These are phyloP conservation scores for Ornithoptera alexandrae DNA, from an alignment of 2,888 invertebrate species.

Conservation along the genomic window DNA sequence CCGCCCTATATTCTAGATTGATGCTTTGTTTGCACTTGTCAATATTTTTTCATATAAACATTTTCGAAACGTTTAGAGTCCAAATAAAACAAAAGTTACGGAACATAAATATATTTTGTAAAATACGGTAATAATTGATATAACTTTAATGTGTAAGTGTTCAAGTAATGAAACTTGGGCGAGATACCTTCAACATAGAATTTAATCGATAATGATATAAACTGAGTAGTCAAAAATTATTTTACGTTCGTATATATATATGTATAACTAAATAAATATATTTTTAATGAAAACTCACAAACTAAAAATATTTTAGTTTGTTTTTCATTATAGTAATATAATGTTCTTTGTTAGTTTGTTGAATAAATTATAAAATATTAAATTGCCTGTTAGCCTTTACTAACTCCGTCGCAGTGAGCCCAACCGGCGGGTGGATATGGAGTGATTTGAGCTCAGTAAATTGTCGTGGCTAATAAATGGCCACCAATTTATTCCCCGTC, in stretches of 20 bases:
- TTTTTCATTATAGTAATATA: neutral
- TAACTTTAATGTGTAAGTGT: too few relatives aligned
- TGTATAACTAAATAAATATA: too few relatives aligned
- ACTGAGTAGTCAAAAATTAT: too few relatives aligned
- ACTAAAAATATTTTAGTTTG: neutral
- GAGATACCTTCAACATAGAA: too few relatives aligned
- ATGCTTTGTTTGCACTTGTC: conserved; percentile 1
- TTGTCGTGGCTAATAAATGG: conserved; percentile 59
- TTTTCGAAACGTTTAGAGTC: neutral
- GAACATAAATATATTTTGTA: too few relatives aligned
- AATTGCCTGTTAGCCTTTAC: conserved; percentile 36
- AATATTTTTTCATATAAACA: neutral
- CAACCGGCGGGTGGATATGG: conserved; percentile 36
- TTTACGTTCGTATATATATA: too few relatives aligned
- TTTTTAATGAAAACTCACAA: neutral
- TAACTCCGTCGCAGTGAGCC: conserved; percentile 32
- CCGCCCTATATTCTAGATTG: conserved; percentile 3
- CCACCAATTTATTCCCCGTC: conserved; percentile 60
- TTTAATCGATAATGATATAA: too few relatives aligned
- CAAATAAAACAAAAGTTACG: neutral
- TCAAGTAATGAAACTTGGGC: too few relatives aligned
- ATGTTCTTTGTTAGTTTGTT: neutral
- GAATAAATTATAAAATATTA: conserved; percentile 27
- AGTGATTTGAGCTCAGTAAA: conserved; percentile 49
- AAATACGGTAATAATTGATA: too few relatives aligned